These are phyloP conservation scores for Zosterops pallidus DNA, from an alignment of 2,113 vertebrate species.

Conservation along the genomic window DNA sequence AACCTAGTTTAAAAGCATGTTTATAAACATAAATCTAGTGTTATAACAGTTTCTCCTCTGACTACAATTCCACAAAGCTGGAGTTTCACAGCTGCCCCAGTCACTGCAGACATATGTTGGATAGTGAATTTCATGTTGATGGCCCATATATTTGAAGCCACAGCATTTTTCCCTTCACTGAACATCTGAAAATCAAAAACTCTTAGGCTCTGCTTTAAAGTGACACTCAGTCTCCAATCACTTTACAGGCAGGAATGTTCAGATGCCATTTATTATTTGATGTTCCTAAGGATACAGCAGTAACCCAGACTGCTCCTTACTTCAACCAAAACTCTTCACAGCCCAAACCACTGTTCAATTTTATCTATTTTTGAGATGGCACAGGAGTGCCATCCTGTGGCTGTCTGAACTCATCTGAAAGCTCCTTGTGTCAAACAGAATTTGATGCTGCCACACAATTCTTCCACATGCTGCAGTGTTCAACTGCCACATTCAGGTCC, in stretches of 20 bases:
- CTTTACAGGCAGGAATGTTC: background rate
- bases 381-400: conserved; percentile 59
- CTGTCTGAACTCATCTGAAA: background rate
- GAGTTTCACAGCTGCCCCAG: background rate
- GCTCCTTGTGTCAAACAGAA: accelerated
- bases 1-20: background rate
- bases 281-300: background rate
- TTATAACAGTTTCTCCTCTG: background rate
- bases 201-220: background rate
- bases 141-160: background rate
- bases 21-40: background rate
- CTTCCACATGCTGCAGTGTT: background rate
- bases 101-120: background rate
- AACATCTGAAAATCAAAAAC: background rate
- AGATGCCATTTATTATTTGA: background rate
- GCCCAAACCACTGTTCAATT: background rate
- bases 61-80: background rate
- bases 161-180: background rate
- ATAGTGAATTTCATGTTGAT: background rate
- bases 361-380: background rate
- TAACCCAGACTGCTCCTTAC: background rate
- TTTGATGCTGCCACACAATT: background rate
- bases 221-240: background rate
- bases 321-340: background rate
- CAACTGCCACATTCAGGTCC: background rate